Conservation (phyloP, 1,140 invertebrate genomes). For the Calliopsis andreniformis region DNA sequence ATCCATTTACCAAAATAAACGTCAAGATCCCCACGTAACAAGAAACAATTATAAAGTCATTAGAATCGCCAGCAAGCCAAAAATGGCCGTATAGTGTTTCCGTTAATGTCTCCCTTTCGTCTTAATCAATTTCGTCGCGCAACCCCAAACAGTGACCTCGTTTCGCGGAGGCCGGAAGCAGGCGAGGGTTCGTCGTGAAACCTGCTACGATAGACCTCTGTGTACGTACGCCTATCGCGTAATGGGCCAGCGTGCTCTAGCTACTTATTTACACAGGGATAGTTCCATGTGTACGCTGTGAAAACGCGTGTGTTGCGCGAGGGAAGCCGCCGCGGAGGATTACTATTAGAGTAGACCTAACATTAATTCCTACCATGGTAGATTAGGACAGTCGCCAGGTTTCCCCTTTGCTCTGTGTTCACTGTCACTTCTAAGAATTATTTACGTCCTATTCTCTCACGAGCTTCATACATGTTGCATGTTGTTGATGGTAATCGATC, state of each 20-base stretch:
- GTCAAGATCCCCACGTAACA: neutral
- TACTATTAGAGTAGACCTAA: slow-evolving; percentile 68
- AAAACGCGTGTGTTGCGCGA: slow-evolving; percentile 47
- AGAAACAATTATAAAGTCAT: neutral
- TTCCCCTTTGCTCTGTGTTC: slow-evolving; percentile 13
- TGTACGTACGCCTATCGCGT: slow-evolving; percentile 19
- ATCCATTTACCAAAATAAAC: neutral
- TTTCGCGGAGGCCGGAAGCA: slow-evolving; percentile 3
- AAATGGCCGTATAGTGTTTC: neutral
- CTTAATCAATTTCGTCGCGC: slow-evolving; percentile 18
- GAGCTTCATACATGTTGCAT: neutral
- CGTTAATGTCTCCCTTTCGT: neutral
- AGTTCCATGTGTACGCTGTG: slow-evolving; percentile 66
- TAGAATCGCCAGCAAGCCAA: neutral
- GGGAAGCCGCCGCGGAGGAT: slow-evolving; percentile 66
- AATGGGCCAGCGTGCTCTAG: slow-evolving; percentile 32
- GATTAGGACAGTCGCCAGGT: slow-evolving; percentile 70
- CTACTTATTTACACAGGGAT: slow-evolving; percentile 69
- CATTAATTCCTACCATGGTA: slow-evolving; percentile 75
- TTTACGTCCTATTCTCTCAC: too few species aligned
- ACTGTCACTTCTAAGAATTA: neutral
- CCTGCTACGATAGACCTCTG: slow-evolving; percentile 13
- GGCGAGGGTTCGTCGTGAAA: slow-evolving; percentile 31
- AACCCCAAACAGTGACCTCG: slow-evolving; percentile 13
- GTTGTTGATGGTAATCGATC: too few species aligned